Evolutionary conservation across 2,888 invertebrate species (phyloP).

Genomic region (Temnothorax unifasciatus): DNA sequence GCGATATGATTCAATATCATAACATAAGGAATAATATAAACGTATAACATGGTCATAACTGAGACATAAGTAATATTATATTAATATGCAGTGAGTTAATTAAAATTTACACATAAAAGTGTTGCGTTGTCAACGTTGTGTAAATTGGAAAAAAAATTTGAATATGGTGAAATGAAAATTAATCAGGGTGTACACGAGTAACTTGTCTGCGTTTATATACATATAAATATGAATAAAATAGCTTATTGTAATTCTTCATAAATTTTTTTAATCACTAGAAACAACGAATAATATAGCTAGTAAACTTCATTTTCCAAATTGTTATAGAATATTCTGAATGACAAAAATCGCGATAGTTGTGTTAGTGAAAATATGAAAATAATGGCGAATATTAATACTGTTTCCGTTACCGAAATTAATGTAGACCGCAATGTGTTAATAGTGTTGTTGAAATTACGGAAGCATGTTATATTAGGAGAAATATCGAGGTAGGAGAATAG

Average conservation of each 20-base stretch:
- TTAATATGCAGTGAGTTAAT: not conserved
- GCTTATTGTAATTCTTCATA: not conserved
- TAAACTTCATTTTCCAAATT: not conserved
- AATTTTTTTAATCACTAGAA: not conserved
- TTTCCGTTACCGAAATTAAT: not conserved
- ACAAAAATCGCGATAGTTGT: not conserved
- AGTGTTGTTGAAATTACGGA: not conserved
- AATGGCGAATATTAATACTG: not conserved
- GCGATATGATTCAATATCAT: not conserved
- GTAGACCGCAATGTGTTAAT: not conserved
- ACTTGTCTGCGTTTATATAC: not conserved
- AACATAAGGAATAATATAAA: constrained; percentile 20
- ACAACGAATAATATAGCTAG: not conserved
- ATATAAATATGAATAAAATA: not conserved
- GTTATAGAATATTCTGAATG: not conserved
- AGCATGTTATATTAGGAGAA: constrained; percentile 15
- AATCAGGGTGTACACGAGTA: not conserved
- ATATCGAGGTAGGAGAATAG: not conserved
- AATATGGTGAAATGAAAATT: constrained; percentile 11
- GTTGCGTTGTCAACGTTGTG: not conserved
- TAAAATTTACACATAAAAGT: not conserved
- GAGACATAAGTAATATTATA: not conserved
- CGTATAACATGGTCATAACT: not conserved
- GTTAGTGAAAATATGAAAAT: not conserved
- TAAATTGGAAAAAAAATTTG: not conserved